These are phyloP conservation scores for Harmothoe impar DNA, from an alignment of 2,888 invertebrate genomes.

Conservation along the genomic window DNA sequence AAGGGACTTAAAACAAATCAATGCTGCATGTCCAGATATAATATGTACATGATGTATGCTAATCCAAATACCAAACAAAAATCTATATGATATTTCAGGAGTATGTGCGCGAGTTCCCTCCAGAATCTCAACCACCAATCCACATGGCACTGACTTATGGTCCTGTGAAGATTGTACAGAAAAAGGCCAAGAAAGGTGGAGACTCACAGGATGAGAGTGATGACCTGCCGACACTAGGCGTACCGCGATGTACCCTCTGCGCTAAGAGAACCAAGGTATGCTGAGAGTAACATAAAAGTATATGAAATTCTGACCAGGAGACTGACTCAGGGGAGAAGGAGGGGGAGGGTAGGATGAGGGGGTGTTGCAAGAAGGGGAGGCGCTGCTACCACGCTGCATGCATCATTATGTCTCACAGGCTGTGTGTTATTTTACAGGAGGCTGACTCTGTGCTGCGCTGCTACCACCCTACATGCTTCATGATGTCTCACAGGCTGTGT, in stretches of 20 bases:
- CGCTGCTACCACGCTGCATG: too few relatives aligned
- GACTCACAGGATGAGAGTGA: slow-evolving; percentile 63
- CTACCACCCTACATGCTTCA: slow-evolving; percentile 87
- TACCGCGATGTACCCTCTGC: slow-evolving; percentile 52
- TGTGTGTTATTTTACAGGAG: slow-evolving; percentile 67
- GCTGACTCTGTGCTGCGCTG: slow-evolving; percentile 84
- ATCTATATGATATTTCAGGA: slow-evolving; percentile 83
- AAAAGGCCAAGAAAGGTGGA: slow-evolving; percentile 32
- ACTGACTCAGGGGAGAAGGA: too few relatives aligned
- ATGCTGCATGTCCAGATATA: too few relatives aligned
- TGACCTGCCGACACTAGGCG: slow-evolving; percentile 71
- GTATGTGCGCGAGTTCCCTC: slow-evolving; percentile 85
- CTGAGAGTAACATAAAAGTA: too few relatives aligned
- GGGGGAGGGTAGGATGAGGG: too few relatives aligned
- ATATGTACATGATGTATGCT: too few relatives aligned
- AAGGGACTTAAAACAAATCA: too few relatives aligned
- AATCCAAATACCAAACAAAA: too few relatives aligned
- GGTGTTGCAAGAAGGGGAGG: too few relatives aligned
- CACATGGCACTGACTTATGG: slow-evolving; percentile 93
- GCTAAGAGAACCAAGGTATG: slow-evolving; percentile 37
- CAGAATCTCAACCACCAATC: slow-evolving; percentile 86
- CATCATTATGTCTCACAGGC: too few relatives aligned
- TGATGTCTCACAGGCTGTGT: slow-evolving; percentile 90
- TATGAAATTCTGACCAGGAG: too few relatives aligned
- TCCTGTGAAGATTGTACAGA: slow-evolving; percentile 87